Base-by-base conservation (phyloP, 2,888 invertebrate genomes). In the Prosopocoilus inquinatus region DNA sequence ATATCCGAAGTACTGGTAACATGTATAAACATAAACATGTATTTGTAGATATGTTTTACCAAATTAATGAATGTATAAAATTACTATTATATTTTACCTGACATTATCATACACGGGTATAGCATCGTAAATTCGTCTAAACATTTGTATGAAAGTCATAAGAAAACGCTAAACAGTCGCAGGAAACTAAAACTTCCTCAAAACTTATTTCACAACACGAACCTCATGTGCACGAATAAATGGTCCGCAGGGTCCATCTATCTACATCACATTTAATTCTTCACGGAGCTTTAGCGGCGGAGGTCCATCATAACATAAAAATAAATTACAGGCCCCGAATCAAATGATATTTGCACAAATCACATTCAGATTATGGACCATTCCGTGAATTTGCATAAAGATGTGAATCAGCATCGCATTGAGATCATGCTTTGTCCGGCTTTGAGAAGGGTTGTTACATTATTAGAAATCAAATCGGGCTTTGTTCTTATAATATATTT, bases 201-300 rank as follows among this genome's bases (percentile, higher is more conserved):
- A 28, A 28, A 28, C 20, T 28, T 28, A 28, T 28, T 28, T 28
- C 20, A 28, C 20, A 28, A 28, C 5, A 7, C 7, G 20, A 28
- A 28, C 20, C 20, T 28, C 20, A 28, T 28, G 20, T 28, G 20
- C 20, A 28, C 1, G 20, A 35, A 52, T 46, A 52, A 52, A 47
- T 47, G 41, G 41, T 47, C 49, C 36, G 45, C 36, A 41, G 52
- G 47, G 53, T 50, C 53, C 57, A 64, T 62, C 62, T 59, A 62
- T 64, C 64, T 59, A 53, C 59, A 62, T 64, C 64, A 62, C 58
- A 56, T 62, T 60, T 53, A 58, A 62, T 64, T 64, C 64, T 62
- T 64, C 61, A 62, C 60, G 64, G 62, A 49, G 62, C 55, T 61
- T 64, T 64, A 56, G 57, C 57, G 49, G 52, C 51, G 45, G 53